These are phyloP conservation scores for Ellobius talpinus DNA, from an alignment of 2,113 vertebrate genomes.

Conservation along the genomic window DNA sequence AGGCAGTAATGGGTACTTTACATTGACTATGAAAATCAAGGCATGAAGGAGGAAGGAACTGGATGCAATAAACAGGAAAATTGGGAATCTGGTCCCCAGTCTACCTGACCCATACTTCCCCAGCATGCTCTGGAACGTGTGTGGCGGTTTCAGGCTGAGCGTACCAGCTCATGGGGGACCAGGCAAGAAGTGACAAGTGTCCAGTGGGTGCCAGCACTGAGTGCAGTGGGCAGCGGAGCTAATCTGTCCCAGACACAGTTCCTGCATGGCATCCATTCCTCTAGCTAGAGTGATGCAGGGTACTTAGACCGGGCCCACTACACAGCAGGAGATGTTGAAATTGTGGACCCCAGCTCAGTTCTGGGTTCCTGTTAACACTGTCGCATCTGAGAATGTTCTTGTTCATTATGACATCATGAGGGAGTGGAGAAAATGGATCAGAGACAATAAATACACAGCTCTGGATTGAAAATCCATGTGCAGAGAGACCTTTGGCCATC, in stretches of 20 bases:
- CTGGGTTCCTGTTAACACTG: too few relatives aligned
- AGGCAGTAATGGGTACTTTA: background rate
- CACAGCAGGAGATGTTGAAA: background rate
- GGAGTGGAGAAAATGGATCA: background rate
- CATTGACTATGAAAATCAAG: background rate
- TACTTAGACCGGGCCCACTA: background rate
- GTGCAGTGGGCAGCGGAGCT: background rate
- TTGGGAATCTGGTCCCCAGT: background rate
- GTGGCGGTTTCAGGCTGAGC: background rate
- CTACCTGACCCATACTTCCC: background rate
- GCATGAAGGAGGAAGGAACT: background rate
- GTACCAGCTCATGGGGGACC: background rate
- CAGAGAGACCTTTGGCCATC: background rate
- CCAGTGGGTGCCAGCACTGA: background rate
- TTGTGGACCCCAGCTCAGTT: too few relatives aligned
- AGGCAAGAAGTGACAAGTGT: background rate
- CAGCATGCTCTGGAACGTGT: background rate
- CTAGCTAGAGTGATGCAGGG: background rate
- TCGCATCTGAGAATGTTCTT: background rate
- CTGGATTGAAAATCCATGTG: background rate
- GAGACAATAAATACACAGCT: too few relatives aligned
- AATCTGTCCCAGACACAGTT: background rate
- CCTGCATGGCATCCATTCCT: background rate
- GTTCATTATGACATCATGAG: background rate
- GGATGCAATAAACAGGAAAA: background rate